A percentile compares a stretch with the other conserved stretches of the same genome.
These are phyloP conservation scores for Steinernema carpocapsae DNA, from an alignment of 2,888 invertebrate species.

Conservation along the genomic window DNA sequence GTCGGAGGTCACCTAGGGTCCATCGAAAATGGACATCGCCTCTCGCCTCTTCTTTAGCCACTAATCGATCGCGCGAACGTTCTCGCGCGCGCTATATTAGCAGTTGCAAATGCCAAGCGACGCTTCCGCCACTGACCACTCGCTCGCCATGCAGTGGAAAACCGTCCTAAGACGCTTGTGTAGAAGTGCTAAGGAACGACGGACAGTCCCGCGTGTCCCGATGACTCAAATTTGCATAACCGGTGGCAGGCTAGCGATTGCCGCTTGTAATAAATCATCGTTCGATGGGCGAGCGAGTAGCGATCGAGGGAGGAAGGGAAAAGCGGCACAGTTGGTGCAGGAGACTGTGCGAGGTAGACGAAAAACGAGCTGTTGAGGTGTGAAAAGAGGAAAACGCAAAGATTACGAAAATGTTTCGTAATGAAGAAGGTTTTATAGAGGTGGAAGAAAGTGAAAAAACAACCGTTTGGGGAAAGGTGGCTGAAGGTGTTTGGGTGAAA, in stretches of 20 bases:
- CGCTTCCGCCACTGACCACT: neutral
- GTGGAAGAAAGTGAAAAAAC: too few relatives aligned
- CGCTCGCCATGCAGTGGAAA: neutral
- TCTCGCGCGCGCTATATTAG: constrained; percentile 20
- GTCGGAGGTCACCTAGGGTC: constrained; percentile 21
- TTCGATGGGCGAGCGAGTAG: neutral
- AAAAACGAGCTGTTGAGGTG: too few relatives aligned
- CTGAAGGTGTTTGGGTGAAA: too few relatives aligned
- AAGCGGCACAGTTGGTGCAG: too few relatives aligned
- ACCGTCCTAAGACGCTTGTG: neutral
- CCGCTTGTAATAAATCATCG: neutral
- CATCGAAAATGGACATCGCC: constrained; percentile 32
- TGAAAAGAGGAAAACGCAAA: too few relatives aligned
- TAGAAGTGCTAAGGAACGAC: neutral
- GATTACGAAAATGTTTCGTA: too few relatives aligned
- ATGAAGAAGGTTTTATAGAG: too few relatives aligned
- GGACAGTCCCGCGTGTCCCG: neutral
- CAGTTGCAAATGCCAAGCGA: constrained; percentile 25
- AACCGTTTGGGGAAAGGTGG: too few relatives aligned
- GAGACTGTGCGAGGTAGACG: too few relatives aligned
- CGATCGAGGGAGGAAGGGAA: neutral
- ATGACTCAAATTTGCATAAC: constrained; percentile 32
- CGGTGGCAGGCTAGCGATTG: neutral
- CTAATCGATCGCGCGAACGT: neutral
- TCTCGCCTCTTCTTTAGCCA: too few relatives aligned